Percentiles rank a stretch among this genome's conserved stretches.
Conservation (phyloP, 2,113 vertebrate species). For the Vulpes lagopus region DNA sequence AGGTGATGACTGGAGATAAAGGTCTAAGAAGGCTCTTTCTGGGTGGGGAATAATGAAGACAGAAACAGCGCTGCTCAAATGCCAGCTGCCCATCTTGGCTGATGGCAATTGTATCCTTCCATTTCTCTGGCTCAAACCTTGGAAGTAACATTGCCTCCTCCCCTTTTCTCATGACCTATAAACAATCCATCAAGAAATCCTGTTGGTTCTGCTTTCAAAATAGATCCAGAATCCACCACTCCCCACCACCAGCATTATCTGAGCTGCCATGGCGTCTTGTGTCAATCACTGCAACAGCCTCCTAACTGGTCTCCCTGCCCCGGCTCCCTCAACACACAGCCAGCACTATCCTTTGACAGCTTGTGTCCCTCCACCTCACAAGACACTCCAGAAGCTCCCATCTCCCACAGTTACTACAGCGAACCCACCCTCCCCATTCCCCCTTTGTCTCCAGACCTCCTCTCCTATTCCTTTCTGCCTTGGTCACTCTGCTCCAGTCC, state of each 20-base stretch:
- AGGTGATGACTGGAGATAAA: background rate
- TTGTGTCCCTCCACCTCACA: background rate
- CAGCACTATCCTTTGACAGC: background rate
- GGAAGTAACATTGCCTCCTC: background rate
- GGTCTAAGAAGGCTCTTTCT: background rate
- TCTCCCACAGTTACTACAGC: background rate
- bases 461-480: background rate
- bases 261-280: background rate
- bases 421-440: background rate
- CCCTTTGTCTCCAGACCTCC: background rate
- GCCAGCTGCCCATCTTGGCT: background rate
- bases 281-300: background rate
- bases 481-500: background rate
- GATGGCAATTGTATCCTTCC: background rate
- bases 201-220: constrained; percentile 33
- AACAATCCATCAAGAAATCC: constrained; percentile 49
- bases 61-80: background rate
- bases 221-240: background rate
- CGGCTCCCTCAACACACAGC: background rate
- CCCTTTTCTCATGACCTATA: constrained; percentile 4
- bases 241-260: background rate
- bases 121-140: background rate
- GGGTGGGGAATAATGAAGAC: background rate
- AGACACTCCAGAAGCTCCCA: background rate
- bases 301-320: background rate